Evolutionary conservation across 2,113 vertebrate species (phyloP).

Genomic region (Phalacrocorax brasilianus): DNA sequence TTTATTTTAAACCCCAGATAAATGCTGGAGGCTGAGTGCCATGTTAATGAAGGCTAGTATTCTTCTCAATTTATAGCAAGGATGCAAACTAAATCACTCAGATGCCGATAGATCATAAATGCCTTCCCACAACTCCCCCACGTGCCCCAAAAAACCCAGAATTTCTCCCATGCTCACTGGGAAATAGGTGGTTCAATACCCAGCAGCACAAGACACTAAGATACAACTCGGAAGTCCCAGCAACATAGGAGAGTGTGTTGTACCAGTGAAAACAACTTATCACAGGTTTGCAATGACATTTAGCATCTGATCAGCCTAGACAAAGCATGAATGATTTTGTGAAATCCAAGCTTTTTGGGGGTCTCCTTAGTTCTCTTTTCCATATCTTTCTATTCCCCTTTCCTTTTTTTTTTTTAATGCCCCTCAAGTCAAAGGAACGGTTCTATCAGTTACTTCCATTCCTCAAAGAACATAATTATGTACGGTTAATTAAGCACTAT

Average conservation of each 20-base stretch:
- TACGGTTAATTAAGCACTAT: not conserved
- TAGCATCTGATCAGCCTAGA: not conserved
- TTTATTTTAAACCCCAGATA: conserved; percentile 2
- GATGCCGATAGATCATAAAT: not conserved
- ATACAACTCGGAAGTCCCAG: not conserved
- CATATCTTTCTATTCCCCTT: not conserved
- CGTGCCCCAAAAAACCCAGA: conserved; percentile 33
- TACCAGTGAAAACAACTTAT: not conserved
- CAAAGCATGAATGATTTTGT: not conserved
- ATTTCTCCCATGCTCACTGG: not conserved
- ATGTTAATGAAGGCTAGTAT: not conserved
- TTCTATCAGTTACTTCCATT: not conserved
- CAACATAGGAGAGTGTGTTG: not conserved
- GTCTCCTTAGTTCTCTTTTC: not conserved
- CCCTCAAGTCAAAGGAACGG: not conserved
- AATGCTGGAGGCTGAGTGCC: not conserved
- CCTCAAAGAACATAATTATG: not conserved
- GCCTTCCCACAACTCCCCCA: conserved; percentile 60
- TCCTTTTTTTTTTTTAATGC: not conserved
- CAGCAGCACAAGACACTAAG: not conserved
- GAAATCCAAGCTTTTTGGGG: not conserved
- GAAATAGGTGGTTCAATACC: not conserved
- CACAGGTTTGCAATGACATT: not conserved
- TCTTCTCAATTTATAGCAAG: not conserved
- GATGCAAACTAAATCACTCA: not conserved